Base-by-base conservation (phyloP, 2,113 vertebrate species). In the Zosterops japonicus region DNA sequence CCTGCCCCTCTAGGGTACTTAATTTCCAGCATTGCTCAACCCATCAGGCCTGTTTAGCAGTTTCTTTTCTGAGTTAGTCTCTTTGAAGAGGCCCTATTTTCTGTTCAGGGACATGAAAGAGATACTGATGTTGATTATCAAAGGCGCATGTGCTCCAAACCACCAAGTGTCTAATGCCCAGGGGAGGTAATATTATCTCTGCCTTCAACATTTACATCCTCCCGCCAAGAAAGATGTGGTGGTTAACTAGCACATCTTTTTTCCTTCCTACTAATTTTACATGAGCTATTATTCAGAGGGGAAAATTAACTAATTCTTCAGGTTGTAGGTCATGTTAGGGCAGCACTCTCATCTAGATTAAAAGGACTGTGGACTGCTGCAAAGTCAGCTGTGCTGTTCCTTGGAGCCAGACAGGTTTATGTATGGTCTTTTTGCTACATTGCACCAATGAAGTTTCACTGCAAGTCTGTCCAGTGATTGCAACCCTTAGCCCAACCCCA, bases 101-200 rank as follows among this genome's bases (percentile, higher is more conserved):
- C 94, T 97, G 78, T 91, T 97, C 97, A 96, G 94, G 77, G 94
- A 98, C 97, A 97, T 98, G 98, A 98, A 98, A 98, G 98, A 98
- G 97, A 98, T 96, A 98, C 97, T 98, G 96, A 97, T 82, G 96
- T 91, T 90, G 97, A 97, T 98, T 97, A 98, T 98, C 96, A 98
- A 98, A 98, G 98, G 97, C 98, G 96, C 98, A 94, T 96, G 95
- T 60, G 87, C 94, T 94, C 87, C 83, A 80, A 95, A 96, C 96
- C 94, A 70, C 95, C 83, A 56, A 85, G 95, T 18, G 0, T 93
- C 94, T 87, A 57, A 89, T 92, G 97, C 98, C 98, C 92, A 84
- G 63, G 96, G 98, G 97, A 91, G 74, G 98, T 97, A 98, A 98
- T 94, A 91, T 84, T 94, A 98, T 96, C 97, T 95, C 97, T 96